Conservation (phyloP, 2,797 vertebrate species). For the Botia almorhae region DNA sequence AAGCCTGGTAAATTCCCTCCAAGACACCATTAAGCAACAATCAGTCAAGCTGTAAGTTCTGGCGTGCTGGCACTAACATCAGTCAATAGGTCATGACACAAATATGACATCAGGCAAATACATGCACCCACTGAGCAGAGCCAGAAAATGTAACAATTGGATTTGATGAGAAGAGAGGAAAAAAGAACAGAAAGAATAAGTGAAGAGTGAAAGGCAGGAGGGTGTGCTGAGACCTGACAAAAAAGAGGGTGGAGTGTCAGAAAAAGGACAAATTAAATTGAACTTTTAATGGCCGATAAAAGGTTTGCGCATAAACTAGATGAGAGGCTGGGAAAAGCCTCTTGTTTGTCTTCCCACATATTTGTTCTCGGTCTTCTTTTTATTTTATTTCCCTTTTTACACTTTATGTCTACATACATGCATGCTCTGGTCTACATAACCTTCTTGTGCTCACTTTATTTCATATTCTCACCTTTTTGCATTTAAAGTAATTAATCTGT, state of each 20-base stretch:
- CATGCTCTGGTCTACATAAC: background rate
- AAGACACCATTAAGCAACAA: background rate
- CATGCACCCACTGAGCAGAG: conserved; percentile 13
- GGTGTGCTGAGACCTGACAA: conserved; percentile 59
- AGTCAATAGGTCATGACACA: conserved; percentile 35
- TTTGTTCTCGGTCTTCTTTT: conserved; percentile 25
- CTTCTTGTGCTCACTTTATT: conserved; percentile 1
- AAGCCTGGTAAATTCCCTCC: background rate
- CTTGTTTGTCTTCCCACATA: conserved; percentile 68
- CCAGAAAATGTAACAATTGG: conserved; percentile 64
- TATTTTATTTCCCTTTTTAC: conserved; percentile 14
- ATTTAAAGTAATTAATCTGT: background rate
- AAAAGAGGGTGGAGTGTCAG: conserved; percentile 41
- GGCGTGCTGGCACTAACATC: conserved; percentile 23
- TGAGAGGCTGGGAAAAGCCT: conserved; percentile 69
- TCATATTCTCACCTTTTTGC: conserved; percentile 33
- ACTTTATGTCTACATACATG: background rate
- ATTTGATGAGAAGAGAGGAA: conserved; percentile 68
- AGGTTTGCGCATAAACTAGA: conserved; percentile 56
- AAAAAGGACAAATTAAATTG: conserved; percentile 68
- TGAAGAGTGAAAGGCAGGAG: conserved; percentile 73
- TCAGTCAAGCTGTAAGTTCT: conserved; percentile 10
- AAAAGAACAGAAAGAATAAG: conserved; percentile 73
- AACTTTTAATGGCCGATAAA: conserved; percentile 63
- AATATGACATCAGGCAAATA: conserved; percentile 34